phyloP scores from a whole-genome alignment of 2,888 invertebrate genomes.

The Tridacna crocea region DNA sequence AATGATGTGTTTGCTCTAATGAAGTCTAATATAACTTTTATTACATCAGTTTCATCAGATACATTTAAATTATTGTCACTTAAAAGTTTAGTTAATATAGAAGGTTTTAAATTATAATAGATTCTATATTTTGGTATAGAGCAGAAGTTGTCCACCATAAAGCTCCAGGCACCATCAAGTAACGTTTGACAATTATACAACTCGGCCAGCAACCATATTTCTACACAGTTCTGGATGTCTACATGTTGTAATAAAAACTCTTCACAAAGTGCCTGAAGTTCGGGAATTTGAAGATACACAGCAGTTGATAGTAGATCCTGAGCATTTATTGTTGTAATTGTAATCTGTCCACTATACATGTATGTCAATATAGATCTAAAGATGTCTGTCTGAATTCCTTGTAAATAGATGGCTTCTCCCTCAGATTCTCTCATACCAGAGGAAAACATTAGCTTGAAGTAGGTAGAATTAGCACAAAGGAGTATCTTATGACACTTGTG shows the following conservation, averaged over 20 bases:
- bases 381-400: constrained; percentile 54
- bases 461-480: constrained; percentile 56
- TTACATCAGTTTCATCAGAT: constrained; percentile 92
- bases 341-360: constrained; percentile 57
- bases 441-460: constrained; percentile 66
- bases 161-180: constrained; percentile 89
- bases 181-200: constrained; percentile 89
- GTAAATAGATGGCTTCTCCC: constrained; percentile 46
- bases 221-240: constrained; percentile 91
- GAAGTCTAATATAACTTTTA: constrained; percentile 90
- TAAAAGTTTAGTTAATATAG: constrained; percentile 32
- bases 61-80: constrained; percentile 92
- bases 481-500: constrained; percentile 65
- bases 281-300: constrained; percentile 62
- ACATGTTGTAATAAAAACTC: constrained; percentile 89
- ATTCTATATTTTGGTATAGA: constrained; percentile 48
- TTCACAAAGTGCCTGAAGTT: constrained; percentile 88
- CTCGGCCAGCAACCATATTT: constrained; percentile 92
- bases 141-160: constrained; percentile 86
- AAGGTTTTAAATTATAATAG: constrained; percentile 19
- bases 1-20: constrained; percentile 38
- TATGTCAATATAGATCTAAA: constrained; percentile 50
- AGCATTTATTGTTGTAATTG: constrained; percentile 49
- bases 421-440: constrained; percentile 64
- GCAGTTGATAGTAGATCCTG: constrained; percentile 57